phyloP scores from a whole-genome alignment of 1,140 invertebrate genomes.

The Pogonognathellus flavescens region DNA sequence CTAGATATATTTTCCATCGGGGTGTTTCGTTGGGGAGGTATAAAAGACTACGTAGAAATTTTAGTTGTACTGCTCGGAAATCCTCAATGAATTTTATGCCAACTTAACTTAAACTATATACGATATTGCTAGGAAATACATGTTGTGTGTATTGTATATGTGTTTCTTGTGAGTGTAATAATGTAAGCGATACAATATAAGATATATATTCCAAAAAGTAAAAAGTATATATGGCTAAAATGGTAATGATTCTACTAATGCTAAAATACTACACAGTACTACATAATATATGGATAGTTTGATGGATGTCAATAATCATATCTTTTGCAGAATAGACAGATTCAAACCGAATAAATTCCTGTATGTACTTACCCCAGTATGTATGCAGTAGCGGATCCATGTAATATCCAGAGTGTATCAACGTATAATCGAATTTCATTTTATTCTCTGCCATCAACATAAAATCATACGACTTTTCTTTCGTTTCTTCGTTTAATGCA shows the following conservation, averaged over 20 bases:
- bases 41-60: too few species aligned
- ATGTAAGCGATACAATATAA: not conserved
- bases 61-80: too few species aligned
- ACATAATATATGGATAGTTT: not conserved
- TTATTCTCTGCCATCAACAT: not conserved
- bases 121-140: too few species aligned
- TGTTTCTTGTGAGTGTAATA: too few species aligned
- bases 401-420: not conserved
- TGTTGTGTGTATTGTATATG: too few species aligned
- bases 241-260: not conserved
- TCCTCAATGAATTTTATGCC: too few species aligned
- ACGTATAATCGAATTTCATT: not conserved
- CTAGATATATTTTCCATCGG: too few species aligned
- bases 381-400: not conserved
- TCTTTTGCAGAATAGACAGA: slow-evolving; percentile 22
- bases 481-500: not conserved
- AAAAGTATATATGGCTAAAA: not conserved
- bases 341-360: slow-evolving; percentile 17
- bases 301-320: not conserved
- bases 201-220: not conserved
- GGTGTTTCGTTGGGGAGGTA: too few species aligned
- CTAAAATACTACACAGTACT: not conserved
- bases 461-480: not conserved
- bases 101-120: too few species aligned
- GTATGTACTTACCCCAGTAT: slow-evolving; percentile 1